Percentiles rank a stretch among this genome's conserved stretches.
Evolutionary conservation across 2,888 invertebrate species (phyloP).

Genomic region (Phorcus lineatus): DNA sequence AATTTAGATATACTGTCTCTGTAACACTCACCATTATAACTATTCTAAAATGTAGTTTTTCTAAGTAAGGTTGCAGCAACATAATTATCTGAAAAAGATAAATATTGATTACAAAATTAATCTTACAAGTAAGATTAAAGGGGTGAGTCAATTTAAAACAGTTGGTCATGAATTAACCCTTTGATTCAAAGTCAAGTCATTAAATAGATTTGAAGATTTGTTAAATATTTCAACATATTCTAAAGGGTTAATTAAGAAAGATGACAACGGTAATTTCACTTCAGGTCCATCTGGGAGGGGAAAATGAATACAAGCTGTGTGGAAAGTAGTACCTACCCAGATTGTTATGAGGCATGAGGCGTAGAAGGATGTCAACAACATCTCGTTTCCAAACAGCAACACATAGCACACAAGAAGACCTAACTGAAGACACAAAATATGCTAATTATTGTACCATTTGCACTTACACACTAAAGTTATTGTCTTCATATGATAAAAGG

Average conservation of each 20-base stretch:
- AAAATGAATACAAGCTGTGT: not conserved
- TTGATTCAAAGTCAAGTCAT: too few species aligned
- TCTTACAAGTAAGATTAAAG: not conserved
- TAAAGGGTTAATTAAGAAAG: too few species aligned
- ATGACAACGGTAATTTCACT: too few species aligned
- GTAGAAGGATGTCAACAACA: conserved; percentile 79
- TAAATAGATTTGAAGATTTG: too few species aligned
- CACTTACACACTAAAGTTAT: not conserved
- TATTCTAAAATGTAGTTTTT: conserved; percentile 3
- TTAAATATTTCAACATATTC: too few species aligned
- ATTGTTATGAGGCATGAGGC: conserved; percentile 75
- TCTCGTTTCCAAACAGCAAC: conserved; percentile 79
- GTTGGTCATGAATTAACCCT: too few species aligned
- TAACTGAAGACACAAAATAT: conserved; percentile 69
- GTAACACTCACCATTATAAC: conserved; percentile 10
- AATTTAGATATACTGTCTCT: too few species aligned
- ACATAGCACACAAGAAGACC: conserved; percentile 76
- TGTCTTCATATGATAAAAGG: too few species aligned
- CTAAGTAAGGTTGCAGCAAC: not conserved
- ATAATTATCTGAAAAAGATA: not conserved
- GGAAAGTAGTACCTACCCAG: conserved; percentile 61
- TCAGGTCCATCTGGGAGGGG: not conserved
- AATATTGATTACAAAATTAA: not conserved
- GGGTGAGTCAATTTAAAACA: too few species aligned
- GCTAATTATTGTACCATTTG: not conserved